Base-by-base conservation (phyloP, 37 sponge, comb jelly and placozoan genomes). In the Axinella damicornis region DNA sequence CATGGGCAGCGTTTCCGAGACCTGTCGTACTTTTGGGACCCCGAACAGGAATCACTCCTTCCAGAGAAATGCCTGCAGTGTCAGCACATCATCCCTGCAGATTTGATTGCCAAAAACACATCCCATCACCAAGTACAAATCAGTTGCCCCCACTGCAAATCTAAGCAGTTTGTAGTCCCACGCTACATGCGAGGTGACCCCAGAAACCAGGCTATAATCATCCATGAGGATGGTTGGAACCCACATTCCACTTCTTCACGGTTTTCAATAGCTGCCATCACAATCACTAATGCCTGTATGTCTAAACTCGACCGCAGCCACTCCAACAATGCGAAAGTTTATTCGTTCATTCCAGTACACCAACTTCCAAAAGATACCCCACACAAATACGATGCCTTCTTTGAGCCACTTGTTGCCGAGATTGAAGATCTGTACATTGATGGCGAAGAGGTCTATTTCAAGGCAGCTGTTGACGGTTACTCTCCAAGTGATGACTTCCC, bases 171-270 rank as follows among this genome's bases (percentile, higher is more conserved):
- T 0, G 17, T 27, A 19, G 12, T 1, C 21, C 55, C 56, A 74
- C 20, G 16, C 53, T 5, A 27, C 17, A 30, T 30, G 16, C 15
- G 19, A 9, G 76, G 76, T 32, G 76, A 76, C 59, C 76, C 76
- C 11, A 58, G 61, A 32, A 76, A 76, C 27, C 76, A 76, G 28
- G 76, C 61, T 0, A 57, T 76, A 1, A 57, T 76, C 4, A 76
- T 76, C 0, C 76, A 76, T 76, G 76, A 76, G 56, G 76, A 76
- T 33, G 76, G 76, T 30, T 76, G 76, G 76, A 32, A 6, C 18
- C 36, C 76, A 31, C 58, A 76, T 35, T 76, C 76, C 0, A 76
- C 76, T 18, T 76, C 76, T 30, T 63, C 80, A 37, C 30, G 20
- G 9, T 55, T 41, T 22, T 79, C 80, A 21, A 52, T 79, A 11